These are phyloP conservation scores for Datnioides undecimradiatus DNA, from an alignment of 2,113 vertebrate genomes.

Conservation along the genomic window DNA sequence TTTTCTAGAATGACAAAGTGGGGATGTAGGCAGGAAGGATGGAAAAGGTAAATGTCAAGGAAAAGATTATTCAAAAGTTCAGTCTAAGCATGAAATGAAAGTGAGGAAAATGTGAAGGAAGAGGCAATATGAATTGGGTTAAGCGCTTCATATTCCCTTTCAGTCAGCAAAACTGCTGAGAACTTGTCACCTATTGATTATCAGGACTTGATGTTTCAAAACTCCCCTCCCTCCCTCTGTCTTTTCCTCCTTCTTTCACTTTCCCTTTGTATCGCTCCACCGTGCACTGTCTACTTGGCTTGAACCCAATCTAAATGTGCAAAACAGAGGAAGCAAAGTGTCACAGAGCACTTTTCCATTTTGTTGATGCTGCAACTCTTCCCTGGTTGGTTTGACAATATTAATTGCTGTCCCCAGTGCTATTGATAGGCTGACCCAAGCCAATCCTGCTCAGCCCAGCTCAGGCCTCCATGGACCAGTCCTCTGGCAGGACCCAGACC, in stretches of 20 bases:
- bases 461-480: slow-evolving; percentile 18
- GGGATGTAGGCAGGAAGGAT: slow-evolving; percentile 1
- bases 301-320: slow-evolving; percentile 58
- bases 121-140: slow-evolving; percentile 17
- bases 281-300: slow-evolving; percentile 41
- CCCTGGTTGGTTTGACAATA: slow-evolving; percentile 68
- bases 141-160: slow-evolving; percentile 49
- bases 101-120: slow-evolving; percentile 3
- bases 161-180: slow-evolving; percentile 66
- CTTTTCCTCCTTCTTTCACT: slow-evolving; percentile 30
- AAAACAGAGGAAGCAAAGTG: slow-evolving; percentile 72
- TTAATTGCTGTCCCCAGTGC: slow-evolving; percentile 78
- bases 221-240: slow-evolving; percentile 15
- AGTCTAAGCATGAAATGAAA: slow-evolving; percentile 27
- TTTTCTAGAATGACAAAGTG: slow-evolving; percentile 33
- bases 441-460: slow-evolving; percentile 29
- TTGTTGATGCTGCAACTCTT: slow-evolving; percentile 81
- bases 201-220: slow-evolving; percentile 61
- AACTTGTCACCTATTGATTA: slow-evolving; percentile 72
- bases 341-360: slow-evolving; percentile 74
- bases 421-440: slow-evolving; percentile 72
- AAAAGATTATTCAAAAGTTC: slow-evolving; percentile 39
- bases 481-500: slow-evolving; percentile 48
- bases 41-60: slow-evolving; percentile 27
- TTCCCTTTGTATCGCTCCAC: slow-evolving; percentile 37